Base-by-base conservation (phyloP, 1,140 invertebrate species). In the Argopecten irradians region DNA sequence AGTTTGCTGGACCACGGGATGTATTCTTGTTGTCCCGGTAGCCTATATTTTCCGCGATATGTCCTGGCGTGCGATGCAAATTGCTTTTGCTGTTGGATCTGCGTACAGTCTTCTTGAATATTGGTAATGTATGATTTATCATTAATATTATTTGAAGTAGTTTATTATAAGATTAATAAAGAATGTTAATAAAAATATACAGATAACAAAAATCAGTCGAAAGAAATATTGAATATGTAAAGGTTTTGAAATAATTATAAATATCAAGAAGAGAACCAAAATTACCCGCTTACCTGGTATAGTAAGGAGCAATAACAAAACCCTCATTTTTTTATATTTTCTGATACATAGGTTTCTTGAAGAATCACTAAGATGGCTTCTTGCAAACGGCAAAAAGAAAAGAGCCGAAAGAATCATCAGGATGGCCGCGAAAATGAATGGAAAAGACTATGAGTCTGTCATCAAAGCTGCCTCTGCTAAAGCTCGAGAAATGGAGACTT, bases 351-450 rank as follows among this genome's bases (percentile, higher is more conserved):
- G 94, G 88, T 84, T 94, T 83, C 85, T 91, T 34, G 93, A 94
- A 32, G 94, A 95, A 88, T 94, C 93, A 5, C 39, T 93, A n/a
- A 88, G 93, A 43, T 95, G 94, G 94, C 88, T 95, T 9, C 55
- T 93, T 22, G 91, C 91, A 32, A 93, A 94, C 83, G 90, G 91
- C 0, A 92, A 90, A 85, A 83, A 83, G n/a, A 85, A 90, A 41
- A 88, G 92, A 82, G 93, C 92, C 0, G 89, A 92, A 35, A 90
- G 84, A 55, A 89, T 94, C 1, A 39, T 94, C 28, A 88, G 86
- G 83, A 92, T 92, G 86, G 92, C 92, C 16, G 93, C 94, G 5
- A 91, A 87, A 85, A 89, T 88, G 85, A 95, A 95, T 85, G 86
- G 88, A 33, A 84, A 89, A 0, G 86, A 90, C 43, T 33, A 34